Base-by-base conservation (phyloP, 1,140 invertebrate species). In the Anoplophora glabripennis region DNA sequence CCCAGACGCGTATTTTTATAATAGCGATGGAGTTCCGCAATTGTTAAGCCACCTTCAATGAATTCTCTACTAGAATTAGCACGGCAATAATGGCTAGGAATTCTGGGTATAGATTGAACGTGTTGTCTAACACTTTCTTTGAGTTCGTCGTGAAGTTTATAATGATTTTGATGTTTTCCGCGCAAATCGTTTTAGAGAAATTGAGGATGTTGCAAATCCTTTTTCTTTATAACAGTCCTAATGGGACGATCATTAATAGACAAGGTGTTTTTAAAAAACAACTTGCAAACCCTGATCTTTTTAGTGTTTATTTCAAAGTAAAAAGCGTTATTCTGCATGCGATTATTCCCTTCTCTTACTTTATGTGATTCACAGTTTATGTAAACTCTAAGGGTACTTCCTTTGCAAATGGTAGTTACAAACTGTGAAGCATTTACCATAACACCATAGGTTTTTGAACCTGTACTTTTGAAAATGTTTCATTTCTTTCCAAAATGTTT, bases 101-200 rank as follows among this genome's bases (percentile, higher is more conserved):
- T 63, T 35, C 49, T 48, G 15, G 63, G 52, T 34, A 74, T 69
- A 14, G 66, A 70, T 51, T 60, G 70, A 17, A 52, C 49, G 17
- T 73, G 68, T 34, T 70, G 67, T 38, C 64, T 63, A 47, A 69
- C 63, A 60, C 68, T 71, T n/a, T 70, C 67, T 53, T 49, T 36
- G 15, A 55, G 56, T 37, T 53, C 53, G 21, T 44, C 4, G 12
- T 60, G 35, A 36, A 61, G 15, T 5, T 52, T 12, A 38, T 44
- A 33, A 10, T 52, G 28, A 38, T 40, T 42, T 15, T 38, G 33
- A 28, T 44, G 45, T 18, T 64, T 64, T 17, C 28, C 11, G 9
- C 45, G 14, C 10, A n/a, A 28, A 33, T 47, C 45, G n/a, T n/a
- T n/a, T n/a, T n/a, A n/a, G n/a, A n/a, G n/a, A n/a, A n/a, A n/a